Evolutionary conservation across 2,113 vertebrate genomes (phyloP), one percentile per base, ranked within the genome.

Genomic region (Pimephales promelas): DNA sequence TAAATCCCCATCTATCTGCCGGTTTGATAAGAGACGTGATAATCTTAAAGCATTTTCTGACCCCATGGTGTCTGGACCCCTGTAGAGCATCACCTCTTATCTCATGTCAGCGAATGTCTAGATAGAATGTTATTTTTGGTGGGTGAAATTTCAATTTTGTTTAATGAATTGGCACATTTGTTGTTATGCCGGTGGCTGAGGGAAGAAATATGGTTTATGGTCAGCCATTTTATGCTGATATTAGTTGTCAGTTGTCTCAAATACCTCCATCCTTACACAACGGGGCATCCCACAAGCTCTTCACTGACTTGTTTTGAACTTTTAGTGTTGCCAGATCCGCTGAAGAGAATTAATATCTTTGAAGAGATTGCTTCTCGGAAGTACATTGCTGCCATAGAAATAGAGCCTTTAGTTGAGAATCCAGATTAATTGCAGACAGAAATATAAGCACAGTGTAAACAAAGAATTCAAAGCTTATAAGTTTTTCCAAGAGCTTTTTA

Each of bases 391-490:
- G 28, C 49, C 31, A 36, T 57, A 59, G 75, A 78, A 78, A 59
- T 18, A 47, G 75, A 77, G n/a, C 36, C n/a, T 66, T 66, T 47
- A 24, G 64, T 70, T 81, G 40, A 70, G 56, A 20, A 36, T 66
- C 24, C 18, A 66, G 36, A 62, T 62, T 79, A 45, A 79, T 28
- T 28, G 43, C 45, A 47, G 16, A 66, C 43, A 66, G 31, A 20
- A 26, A 79, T 54, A 75, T 76, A 40, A 54, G 47, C 43, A 31
- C 52, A 34, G 10, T 4, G 22, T 59, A 59, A 43, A 77, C 34
- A 7, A 9, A 77, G 13, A 77, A 59, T 24, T 34, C 54, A 36
- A 24, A 75, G 10, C 9, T 26, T 47, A 10, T 26, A 74, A 74
- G n/a, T 70, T 70, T 49, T 10, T 74, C 45, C 28, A 56, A 36